Evolutionary conservation across 37 sponge, comb jelly and placozoan species (phyloP).

Genomic region (Sycon ciliatum): DNA sequence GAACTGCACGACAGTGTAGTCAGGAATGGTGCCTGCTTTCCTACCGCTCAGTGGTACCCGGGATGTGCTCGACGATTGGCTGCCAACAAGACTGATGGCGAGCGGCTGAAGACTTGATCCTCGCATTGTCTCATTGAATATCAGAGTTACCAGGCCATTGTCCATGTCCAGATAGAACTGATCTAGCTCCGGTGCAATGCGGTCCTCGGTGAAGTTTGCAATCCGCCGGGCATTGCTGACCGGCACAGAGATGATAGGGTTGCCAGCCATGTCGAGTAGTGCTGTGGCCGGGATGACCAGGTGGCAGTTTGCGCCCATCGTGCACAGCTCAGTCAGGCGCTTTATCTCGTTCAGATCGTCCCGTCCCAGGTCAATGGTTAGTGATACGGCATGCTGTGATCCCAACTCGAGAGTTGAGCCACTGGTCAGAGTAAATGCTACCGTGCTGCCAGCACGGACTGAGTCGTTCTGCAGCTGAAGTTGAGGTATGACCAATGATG

Average conservation of each 20-base stretch:
- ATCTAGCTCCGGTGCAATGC: neutral
- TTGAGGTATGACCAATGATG: slow-evolving; percentile 45
- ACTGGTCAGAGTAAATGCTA: neutral
- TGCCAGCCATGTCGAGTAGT: slow-evolving; percentile 57
- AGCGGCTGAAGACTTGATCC: slow-evolving; percentile 51
- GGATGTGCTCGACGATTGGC: neutral
- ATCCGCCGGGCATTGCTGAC: slow-evolving; percentile 25
- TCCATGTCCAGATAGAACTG: neutral
- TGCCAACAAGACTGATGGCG: slow-evolving; percentile 31
- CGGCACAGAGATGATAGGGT: slow-evolving; percentile 32
- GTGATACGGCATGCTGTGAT: neutral
- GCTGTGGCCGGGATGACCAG: slow-evolving; percentile 34
- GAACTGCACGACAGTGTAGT: slow-evolving; percentile 38
- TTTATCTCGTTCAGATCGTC: slow-evolving; percentile 69
- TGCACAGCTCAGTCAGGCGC: slow-evolving; percentile 49
- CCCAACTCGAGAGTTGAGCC: neutral
- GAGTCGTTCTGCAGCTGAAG: slow-evolving; percentile 45
- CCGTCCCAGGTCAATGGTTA: slow-evolving; percentile 38
- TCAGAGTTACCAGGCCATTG: neutral
- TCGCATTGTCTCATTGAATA: slow-evolving; percentile 30
- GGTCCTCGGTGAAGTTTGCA: slow-evolving; percentile 21
- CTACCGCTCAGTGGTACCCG: slow-evolving; percentile 24
- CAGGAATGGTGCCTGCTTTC: slow-evolving; percentile 35
- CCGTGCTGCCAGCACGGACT: neutral
- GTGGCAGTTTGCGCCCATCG: slow-evolving; percentile 41